Percentiles rank a stretch among this genome's conserved stretches.
phyloP scores from a whole-genome alignment of 2,113 vertebrate species.

The Empidonax traillii region DNA sequence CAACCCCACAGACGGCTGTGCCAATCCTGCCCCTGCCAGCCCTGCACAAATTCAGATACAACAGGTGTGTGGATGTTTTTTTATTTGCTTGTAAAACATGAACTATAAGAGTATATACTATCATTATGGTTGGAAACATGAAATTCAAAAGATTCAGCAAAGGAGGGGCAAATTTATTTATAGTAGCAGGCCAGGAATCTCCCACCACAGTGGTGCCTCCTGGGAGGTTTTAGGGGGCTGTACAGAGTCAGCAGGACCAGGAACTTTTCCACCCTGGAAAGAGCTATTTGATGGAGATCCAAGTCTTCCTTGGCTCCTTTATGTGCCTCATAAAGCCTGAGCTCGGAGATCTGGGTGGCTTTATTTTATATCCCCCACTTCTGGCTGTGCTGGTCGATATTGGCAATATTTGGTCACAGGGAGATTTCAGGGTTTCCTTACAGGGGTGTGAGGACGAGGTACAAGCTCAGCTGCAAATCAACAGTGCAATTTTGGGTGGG shows the following conservation, averaged over 20 bases:
- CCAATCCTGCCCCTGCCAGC: neutral
- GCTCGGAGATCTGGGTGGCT: neutral
- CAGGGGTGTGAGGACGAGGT: neutral
- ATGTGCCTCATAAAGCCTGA: neutral
- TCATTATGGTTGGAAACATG: neutral
- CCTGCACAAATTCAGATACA: neutral
- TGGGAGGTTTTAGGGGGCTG: fast-evolving
- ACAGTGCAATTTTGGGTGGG: neutral
- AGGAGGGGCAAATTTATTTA: neutral
- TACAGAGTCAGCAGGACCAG: neutral
- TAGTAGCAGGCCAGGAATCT: neutral
- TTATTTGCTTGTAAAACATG: neutral
- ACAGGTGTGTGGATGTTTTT: neutral
- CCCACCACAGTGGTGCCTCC: neutral
- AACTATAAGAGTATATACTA: neutral
- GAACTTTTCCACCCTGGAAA: neutral
- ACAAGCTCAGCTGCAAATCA: neutral
- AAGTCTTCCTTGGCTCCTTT: neutral
- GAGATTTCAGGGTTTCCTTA: neutral
- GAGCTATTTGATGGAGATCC: neutral
- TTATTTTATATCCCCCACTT: neutral
- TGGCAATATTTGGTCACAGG: neutral
- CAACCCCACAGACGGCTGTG: fast-evolving
- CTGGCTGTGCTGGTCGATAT: neutral
- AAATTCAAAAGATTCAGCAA: neutral